Base-by-base conservation (phyloP, 2,888 invertebrate species). In the Amblyjoppa fuscipennis region DNA sequence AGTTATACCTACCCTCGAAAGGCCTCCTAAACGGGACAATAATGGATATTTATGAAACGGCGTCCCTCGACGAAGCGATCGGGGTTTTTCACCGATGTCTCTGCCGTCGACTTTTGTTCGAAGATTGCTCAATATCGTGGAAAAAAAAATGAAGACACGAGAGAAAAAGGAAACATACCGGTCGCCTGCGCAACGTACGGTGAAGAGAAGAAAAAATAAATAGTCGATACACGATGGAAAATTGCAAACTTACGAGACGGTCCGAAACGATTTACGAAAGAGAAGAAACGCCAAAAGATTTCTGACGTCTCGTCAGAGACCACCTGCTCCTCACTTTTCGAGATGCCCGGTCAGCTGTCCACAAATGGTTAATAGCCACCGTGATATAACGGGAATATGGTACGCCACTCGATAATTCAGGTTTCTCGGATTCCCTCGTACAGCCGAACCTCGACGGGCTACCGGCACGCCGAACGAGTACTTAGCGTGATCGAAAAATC, bases 31-130 rank as follows among this genome's bases (percentile, higher is more conserved):
- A 89, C 83, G 84, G 87, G 87, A 91, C 89, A 91, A 90, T 91
- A 91, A 91, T 90, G 88, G 91, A 87, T 90, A 91, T 91, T 92
- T 92, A 91, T 89, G 90, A 89, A 90, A 85, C 87, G 71, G 69
- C 82, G 87, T 34, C 31, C 34, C 31, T 16, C n/a, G 31, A 31
- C 88, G 87, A 89, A 70, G 25, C 69, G 75, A 81, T 38, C 59
- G 84, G 38, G 56, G 56, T 41, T 41, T 66, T 66, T 68, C 69
- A 68, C 31, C 61, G 59, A 78, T 71, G 82, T 88, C 75, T 88
- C 87, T 84, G 70, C 89, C 86, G 87, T 86, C 87, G 64, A 83
- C 85, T 79, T 73, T 81, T 80, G 31, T 77, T 51, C 82, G 74
- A 86, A 87, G 78, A 88, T 89, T 91, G 91, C 89, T 90, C 89